Base-by-base conservation (phyloP, 2,113 vertebrate species). In the Romanogobio albipinnatus region DNA sequence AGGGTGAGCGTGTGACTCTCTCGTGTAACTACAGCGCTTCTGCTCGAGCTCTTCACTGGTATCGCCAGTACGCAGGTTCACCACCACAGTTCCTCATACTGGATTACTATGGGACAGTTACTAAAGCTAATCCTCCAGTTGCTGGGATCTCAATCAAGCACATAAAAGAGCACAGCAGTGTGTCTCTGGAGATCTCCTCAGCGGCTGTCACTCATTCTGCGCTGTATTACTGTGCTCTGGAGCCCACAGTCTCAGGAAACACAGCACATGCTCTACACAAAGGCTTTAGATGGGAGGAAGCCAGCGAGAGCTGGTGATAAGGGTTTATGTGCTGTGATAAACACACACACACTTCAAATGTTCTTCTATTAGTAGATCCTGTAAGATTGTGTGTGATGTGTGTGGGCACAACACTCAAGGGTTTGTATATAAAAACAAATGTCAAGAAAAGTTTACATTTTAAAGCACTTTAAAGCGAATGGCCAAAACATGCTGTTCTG, bases 221-320 rank as follows among this genome's bases (percentile, higher is more conserved):
- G 3, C 22, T 84, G 7, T 87, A 81, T 45, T 81, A 81, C 76
- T 87, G 82, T 81, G 82, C 86, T 36, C 56, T 87, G 75, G 9
- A 45, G 47, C 85, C 81, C 86, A 87, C 82, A 84, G 66, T 26
- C 4, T 26, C 24, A 62, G 61, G 61, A 62, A 62, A 62, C 13
- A 2, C 22, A 8, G 2, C 19, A 6, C 17, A 56, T 7, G 7
- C 53, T 22, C 17, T 22, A 56, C 53, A 56, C 22, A 56, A 56
- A 56, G 17, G 7, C 17, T 19, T 56, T 56, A 56, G 19, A 2
- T 56, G 6, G 53, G 53, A 56, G 53, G 19, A 56, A 56, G 6
- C 7, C 19, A 56, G 53, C 6, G 6, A 56, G 53, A 19, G 53
- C 17, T 19, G 53, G 5, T 0, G 2, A 7, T 7, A 6, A 19